Evolutionary conservation across 2,113 vertebrate species (phyloP).

Genomic region (Symphodus melops): DNA sequence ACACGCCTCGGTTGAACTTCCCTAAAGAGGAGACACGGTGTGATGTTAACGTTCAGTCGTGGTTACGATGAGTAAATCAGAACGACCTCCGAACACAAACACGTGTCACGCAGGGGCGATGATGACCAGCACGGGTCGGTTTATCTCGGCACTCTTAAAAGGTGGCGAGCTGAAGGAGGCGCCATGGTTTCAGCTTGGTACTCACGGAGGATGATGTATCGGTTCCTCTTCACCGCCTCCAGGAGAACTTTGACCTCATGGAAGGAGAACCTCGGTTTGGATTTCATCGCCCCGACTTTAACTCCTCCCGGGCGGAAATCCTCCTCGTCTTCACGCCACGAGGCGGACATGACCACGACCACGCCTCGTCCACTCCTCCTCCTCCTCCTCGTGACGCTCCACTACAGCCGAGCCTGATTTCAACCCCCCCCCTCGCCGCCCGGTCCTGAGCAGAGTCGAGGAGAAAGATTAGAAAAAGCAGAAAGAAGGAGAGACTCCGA

Average conservation of each 20-base stretch:
- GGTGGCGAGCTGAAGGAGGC: no score
- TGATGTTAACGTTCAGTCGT: not conserved
- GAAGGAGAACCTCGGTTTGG: constrained; percentile 74
- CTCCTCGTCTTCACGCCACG: constrained; percentile 58
- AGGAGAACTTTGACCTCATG: constrained; percentile 70
- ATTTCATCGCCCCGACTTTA: not conserved
- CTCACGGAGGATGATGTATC: constrained; percentile 78
- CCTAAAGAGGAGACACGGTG: constrained; percentile 28
- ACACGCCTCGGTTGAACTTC: constrained; percentile 76
- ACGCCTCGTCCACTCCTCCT: not conserved
- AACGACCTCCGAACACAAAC: no score
- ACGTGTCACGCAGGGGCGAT: no score
- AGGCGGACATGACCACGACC: constrained; percentile 35
- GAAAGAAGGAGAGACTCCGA: no score
- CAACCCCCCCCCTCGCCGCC: not conserved
- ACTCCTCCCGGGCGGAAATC: constrained; percentile 38
- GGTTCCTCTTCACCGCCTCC: constrained; percentile 74
- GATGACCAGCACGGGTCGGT: no score
- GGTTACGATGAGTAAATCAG: not conserved
- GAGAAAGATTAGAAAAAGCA: no score
- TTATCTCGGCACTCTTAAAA: no score
- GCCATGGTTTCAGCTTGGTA: no score
- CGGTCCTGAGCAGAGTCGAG: no score
- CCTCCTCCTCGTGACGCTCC: not conserved
- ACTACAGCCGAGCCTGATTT: not conserved